Percentiles rank a stretch among this genome's conserved stretches.
Conservation (phyloP, 2,888 invertebrate genomes). For the Diarsia brunnea region DNA sequence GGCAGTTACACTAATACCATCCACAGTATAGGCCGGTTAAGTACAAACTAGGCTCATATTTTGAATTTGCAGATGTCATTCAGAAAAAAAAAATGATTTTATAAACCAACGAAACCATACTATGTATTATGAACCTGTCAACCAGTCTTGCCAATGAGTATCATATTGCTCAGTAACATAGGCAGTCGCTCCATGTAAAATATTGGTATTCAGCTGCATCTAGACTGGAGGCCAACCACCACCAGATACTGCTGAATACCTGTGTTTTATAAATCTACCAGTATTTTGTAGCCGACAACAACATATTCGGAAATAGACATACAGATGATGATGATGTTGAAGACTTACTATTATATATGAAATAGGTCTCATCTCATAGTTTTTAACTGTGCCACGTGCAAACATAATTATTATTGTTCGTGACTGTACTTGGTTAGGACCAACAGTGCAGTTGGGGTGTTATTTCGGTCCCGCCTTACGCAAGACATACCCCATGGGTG, state of each 20-base stretch:
- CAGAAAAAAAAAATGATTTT: too few relatives aligned
- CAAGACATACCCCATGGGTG: slow-evolving; percentile 64
- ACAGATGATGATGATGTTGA: background rate
- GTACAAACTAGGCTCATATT: too few relatives aligned
- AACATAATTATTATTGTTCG: background rate
- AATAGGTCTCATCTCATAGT: background rate
- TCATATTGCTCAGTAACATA: background rate
- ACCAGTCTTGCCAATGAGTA: background rate
- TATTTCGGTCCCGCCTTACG: slow-evolving; percentile 64
- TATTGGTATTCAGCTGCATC: too few relatives aligned
- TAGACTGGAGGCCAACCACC: background rate
- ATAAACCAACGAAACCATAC: background rate
- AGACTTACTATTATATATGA: too few relatives aligned
- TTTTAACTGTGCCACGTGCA: too few relatives aligned
- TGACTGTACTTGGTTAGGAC: slow-evolving; percentile 44
- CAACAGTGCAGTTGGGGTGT: slow-evolving; percentile 54
- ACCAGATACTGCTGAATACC: too few relatives aligned
- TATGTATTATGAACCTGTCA: background rate
- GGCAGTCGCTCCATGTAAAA: background rate
- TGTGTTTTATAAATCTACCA: too few relatives aligned
- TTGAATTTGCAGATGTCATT: too few relatives aligned
- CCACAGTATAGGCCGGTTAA: too few relatives aligned
- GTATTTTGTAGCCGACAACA: background rate
- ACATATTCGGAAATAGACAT: background rate
- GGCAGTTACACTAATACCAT: too few relatives aligned